Percentiles rank a stretch among this genome's conserved stretches.
Evolutionary conservation across 1,140 invertebrate genomes (phyloP).

Genomic region (Drosophila erecta): DNA sequence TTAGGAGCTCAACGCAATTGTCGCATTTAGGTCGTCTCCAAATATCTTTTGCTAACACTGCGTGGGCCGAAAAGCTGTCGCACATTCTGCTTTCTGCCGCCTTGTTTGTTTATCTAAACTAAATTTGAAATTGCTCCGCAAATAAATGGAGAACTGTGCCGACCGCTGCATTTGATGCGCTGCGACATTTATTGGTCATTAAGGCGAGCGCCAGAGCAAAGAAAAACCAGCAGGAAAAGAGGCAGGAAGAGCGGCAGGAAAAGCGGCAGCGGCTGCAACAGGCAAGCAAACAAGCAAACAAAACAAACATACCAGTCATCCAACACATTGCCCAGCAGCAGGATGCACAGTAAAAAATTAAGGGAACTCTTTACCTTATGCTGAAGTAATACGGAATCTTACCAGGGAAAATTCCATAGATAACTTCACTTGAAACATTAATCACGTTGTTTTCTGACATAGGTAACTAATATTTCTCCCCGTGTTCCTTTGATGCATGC

Average conservation of each 20-base stretch:
- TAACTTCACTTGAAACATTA: background rate
- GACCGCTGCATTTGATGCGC: conserved; percentile 18
- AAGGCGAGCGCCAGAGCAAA: conserved; percentile 56
- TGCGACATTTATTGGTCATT: conserved; percentile 66
- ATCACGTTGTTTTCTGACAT: background rate
- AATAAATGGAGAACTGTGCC: conserved; percentile 50
- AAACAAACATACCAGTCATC: conserved; percentile 29
- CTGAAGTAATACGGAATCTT: no score
- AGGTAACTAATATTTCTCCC: background rate
- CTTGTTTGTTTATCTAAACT: conserved; percentile 54
- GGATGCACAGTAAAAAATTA: conserved; percentile 7
- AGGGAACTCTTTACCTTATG: background rate
- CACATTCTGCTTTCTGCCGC: conserved; percentile 21
- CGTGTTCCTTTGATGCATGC: conserved; percentile 41
- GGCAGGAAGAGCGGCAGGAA: background rate
- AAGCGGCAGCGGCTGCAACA: conserved; percentile 13
- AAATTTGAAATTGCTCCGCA: conserved; percentile 46
- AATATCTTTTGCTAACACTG: conserved; percentile 25
- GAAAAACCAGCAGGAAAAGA: conserved; percentile 14
- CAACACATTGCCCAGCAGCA: conserved; percentile 17
- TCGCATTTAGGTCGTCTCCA: conserved; percentile 38
- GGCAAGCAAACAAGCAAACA: conserved; percentile 22
- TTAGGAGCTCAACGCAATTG: conserved; percentile 17
- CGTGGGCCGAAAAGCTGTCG: conserved; percentile 36
- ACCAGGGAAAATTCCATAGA: background rate